Conservation (phyloP, 2,113 vertebrate genomes). For the Chionis minor region DNA sequence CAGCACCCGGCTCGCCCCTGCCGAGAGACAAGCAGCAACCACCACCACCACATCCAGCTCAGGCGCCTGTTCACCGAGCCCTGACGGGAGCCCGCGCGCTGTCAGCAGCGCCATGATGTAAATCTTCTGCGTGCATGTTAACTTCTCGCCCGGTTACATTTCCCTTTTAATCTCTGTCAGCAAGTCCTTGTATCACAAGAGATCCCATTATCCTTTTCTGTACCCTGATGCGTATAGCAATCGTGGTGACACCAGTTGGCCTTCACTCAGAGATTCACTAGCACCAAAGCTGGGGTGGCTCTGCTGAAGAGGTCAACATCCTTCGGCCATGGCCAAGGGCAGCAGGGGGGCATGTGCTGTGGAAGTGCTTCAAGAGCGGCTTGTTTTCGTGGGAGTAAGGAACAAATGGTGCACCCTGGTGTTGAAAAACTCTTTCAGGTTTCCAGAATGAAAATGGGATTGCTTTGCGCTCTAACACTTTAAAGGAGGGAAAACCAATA, state of each 20-base stretch:
- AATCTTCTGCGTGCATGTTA: background rate
- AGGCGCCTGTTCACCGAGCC: background rate
- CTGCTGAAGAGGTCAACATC: background rate
- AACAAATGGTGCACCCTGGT: accelerated
- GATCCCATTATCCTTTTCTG: background rate
- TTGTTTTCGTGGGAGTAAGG: background rate
- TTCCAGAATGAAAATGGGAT: background rate
- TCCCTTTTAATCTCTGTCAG: background rate
- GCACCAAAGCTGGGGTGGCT: background rate
- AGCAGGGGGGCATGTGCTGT: background rate
- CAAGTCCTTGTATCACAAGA: background rate
- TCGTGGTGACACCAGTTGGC: background rate
- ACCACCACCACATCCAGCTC: background rate
- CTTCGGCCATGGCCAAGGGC: background rate
- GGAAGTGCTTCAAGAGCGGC: background rate
- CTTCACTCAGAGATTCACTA: background rate
- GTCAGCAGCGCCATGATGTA: background rate
- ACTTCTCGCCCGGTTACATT: background rate
- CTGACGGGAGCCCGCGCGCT: accelerated
- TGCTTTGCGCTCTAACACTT: background rate
- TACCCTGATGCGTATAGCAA: background rate
- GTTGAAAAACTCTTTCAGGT: background rate
- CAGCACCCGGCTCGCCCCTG: background rate
- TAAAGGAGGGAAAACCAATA: background rate
- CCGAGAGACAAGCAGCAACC: background rate